Evolutionary conservation across 1,140 invertebrate genomes (phyloP), one percentile per base, ranked within the genome.

Genomic region (Sycophila sp.): DNA sequence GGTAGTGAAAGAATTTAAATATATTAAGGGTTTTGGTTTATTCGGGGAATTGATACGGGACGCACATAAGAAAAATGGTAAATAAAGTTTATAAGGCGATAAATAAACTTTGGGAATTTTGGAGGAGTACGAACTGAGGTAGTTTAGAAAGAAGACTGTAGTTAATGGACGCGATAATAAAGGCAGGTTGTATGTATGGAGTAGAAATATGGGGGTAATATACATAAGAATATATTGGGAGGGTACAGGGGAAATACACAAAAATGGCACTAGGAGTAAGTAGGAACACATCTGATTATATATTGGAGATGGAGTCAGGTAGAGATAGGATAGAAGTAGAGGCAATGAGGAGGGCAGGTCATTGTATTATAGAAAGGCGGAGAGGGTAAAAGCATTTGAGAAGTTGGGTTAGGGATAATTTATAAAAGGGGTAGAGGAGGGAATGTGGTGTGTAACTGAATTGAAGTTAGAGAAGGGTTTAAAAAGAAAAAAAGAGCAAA

Each of bases 121-220:
- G n/a, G n/a, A n/a, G n/a, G n/a, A n/a, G n/a, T n/a, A n/a, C n/a
- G n/a, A n/a, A n/a, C n/a, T n/a, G n/a, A n/a, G n/a, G n/a, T 13
- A 55, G 63, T 45, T 42, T 69, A 19, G 40, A 36, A 1, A 42
- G 11, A 13, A 72, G 70, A 30, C 17, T 66, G 2, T 59, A 60
- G 13, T 28, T 66, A 0, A 19, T 72, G 4, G 34, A 49, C 6
- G 47, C 34, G 19, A 28, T 72, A 28, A 22, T 26, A 24, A 53
- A 22, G 28, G 19, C 42, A 13, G 51, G 36, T 0, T n/a, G 53
- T 11, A 2, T 58, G 3, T 58, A 68, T 22, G 55, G 53, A 13
- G 55, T 32, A 1, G 55, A 59, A 47, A n/a, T 45, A n/a, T 42
- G 15, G 38, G 10, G 36, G 3, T 40, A 15, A 15, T 13, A 40